Base-by-base conservation (phyloP, 2,888 invertebrate species). In the Rhamphomyia laevipes region DNA sequence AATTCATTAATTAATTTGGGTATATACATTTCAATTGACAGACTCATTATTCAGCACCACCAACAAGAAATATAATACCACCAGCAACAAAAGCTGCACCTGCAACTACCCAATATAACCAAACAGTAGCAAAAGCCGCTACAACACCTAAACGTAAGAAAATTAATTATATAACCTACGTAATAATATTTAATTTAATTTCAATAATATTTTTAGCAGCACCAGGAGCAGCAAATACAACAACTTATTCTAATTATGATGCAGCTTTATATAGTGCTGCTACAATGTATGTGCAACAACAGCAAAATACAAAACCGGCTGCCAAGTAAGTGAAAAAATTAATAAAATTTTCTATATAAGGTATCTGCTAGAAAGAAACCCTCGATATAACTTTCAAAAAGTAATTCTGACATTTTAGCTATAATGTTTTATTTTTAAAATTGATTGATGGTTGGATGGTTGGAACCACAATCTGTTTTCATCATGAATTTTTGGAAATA, bases 221-320 rank as follows among this genome's bases (percentile, higher is more conserved):
- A 3, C 65, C 55, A 31, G 67, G 67, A 55, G 70, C 74, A 67
- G 76, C 77, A 64, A 73, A 81, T 63, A 77, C 81, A 67, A 81
- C 80, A 61, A 77, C 77, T 58, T 86, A 83, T 74, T 82, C 86
- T 63, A 91, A 90, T 65, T 94, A 93, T 74, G 92, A 94, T 77
- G 87, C 92, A 59, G 94, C 94, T 60, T 79, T 95, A 58, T 95
- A 94, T 75, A 92, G 89, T 73, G 94, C 93, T 57, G 93, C 93
- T 56, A 89, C 90, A 54, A 87, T 89, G 83, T 95, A 91, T 73
- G 91, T 93, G 62, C 90, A 91, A 61, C 90, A 89, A 65, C 84
- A 85, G 68, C 65, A 67, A 62, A 63, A 68, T 66, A 67, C 70
- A 63, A 51, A 55, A 11, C 56, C 73, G 53, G 71, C 71, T 50